A percentile compares a stretch with the other conserved stretches of the same genome.
These are phyloP conservation scores for Pterocles orientalis DNA, from an alignment of 2,113 vertebrate species.

Conservation along the genomic window DNA sequence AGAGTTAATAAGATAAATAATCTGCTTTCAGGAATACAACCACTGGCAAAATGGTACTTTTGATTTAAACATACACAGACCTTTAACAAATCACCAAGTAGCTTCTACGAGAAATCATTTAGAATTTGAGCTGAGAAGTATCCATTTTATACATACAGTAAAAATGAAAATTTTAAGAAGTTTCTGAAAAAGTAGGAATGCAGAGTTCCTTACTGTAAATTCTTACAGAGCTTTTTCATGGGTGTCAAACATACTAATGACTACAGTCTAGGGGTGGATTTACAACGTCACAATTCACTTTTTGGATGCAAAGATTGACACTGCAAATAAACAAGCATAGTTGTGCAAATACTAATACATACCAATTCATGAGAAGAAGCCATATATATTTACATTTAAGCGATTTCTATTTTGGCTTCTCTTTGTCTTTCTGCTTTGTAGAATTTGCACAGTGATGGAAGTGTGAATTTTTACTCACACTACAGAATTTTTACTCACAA, in stretches of 20 bases:
- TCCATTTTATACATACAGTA: neutral
- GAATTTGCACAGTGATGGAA: neutral
- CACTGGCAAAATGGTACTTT: neutral
- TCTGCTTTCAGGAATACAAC: neutral
- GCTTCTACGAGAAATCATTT: neutral
- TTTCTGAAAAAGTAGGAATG: neutral
- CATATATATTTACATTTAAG: neutral
- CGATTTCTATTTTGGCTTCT: neutral
- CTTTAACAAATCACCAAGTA: neutral
- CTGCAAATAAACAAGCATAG: neutral
- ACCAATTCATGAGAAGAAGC: neutral
- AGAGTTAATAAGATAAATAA: neutral
- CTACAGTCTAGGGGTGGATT: neutral
- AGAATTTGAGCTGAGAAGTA: neutral
- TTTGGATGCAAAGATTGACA: neutral
- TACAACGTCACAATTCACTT: neutral
- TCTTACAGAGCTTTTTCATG: neutral
- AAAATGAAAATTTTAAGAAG: neutral
- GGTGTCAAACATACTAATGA: neutral
- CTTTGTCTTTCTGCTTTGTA: neutral
- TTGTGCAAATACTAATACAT: neutral
- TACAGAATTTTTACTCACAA: neutral
- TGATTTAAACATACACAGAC: neutral
- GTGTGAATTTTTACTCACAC: neutral
- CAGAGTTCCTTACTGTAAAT: neutral